Base-by-base conservation (phyloP, 2,888 invertebrate genomes). In the Xanthorhoe designata region DNA sequence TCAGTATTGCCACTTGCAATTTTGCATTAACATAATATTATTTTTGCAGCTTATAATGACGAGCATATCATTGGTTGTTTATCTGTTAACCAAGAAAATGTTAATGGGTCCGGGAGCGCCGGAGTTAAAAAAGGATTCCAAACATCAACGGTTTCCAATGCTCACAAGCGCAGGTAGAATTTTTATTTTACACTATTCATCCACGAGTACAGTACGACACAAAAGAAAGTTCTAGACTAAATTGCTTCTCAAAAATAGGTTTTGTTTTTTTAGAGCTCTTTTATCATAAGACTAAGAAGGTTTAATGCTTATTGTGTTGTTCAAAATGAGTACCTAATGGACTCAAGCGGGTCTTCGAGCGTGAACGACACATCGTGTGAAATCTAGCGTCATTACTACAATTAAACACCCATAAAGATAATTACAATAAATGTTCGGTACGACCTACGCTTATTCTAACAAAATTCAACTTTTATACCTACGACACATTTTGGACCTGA, bases 141-240 rank as follows among this genome's bases (percentile, higher is more conserved):
- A 88, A 77, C 83, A 89, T 75, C 92, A 90, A 72, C 78, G 74
- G 45, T 90, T 79, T 79, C 92, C 92, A 6, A 72, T 86, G 38
- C 77, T 93, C 4, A 89, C 88, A 3, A 88, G 84, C 66, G 88
- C 90, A 74, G 92, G 92, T 92, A 84, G 69, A 61, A 9, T n/a
- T 35, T 5, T 13, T 42, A 38, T 38, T 38, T 38, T 10, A 38
- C 13, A 13, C 10, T 38, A 38, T 38, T 38, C 10, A 38, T 42
- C 35, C 8, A 10, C 35, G 13, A 42, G 13, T 42, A 9, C 10
- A n/a, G n/a, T n/a, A n/a, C n/a, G n/a, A n/a, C n/a, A n/a, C n/a
- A n/a, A n/a, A 8, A 35, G 35, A 35, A 35, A 9, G 9, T 35
- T 35, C 35, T 8, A 35, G 1, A 35, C 9, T 35, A 35, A 9